Conservation (phyloP, 1,140 invertebrate genomes). For the roundworm (Caenorhabditis elegans) region DNA sequence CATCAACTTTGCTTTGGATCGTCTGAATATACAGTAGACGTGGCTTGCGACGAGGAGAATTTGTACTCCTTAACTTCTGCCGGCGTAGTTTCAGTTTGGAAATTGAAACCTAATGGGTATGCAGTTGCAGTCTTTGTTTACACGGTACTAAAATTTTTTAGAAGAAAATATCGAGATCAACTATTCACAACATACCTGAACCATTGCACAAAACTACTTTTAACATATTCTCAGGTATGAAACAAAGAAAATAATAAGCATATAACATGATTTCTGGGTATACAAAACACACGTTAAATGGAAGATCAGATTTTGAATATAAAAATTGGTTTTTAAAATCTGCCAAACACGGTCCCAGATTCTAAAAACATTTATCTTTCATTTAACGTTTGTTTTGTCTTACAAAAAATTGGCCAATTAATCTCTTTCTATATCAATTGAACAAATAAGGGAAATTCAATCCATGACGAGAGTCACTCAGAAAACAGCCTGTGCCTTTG, state of each 20-base stretch:
- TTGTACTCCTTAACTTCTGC: background rate
- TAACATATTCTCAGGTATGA: background rate
- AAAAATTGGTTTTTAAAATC: background rate
- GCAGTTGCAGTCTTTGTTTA: too few relatives aligned
- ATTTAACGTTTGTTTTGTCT: too few relatives aligned
- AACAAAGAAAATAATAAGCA: too few relatives aligned
- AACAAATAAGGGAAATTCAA: too few relatives aligned
- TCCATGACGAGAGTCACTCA: too few relatives aligned
- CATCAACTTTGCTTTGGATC: background rate
- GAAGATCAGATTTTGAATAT: too few relatives aligned
- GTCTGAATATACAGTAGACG: background rate
- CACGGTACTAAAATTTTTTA: background rate
- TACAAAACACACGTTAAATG: too few relatives aligned
- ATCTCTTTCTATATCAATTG: too few relatives aligned
- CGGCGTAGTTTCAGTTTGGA: background rate
- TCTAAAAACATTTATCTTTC: too few relatives aligned
- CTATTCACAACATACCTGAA: background rate
- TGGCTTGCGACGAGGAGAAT: background rate
- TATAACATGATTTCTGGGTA: too few relatives aligned
- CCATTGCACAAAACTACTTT: background rate
- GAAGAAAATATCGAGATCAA: conserved; percentile 14
- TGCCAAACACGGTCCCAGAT: background rate
- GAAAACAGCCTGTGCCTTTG: too few relatives aligned
- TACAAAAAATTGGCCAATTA: too few relatives aligned
- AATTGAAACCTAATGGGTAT: background rate